A percentile compares a stretch with the other conserved stretches of the same genome.
phyloP scores from a whole-genome alignment of 2,113 vertebrate genomes.

The Stictonetta naevosa region DNA sequence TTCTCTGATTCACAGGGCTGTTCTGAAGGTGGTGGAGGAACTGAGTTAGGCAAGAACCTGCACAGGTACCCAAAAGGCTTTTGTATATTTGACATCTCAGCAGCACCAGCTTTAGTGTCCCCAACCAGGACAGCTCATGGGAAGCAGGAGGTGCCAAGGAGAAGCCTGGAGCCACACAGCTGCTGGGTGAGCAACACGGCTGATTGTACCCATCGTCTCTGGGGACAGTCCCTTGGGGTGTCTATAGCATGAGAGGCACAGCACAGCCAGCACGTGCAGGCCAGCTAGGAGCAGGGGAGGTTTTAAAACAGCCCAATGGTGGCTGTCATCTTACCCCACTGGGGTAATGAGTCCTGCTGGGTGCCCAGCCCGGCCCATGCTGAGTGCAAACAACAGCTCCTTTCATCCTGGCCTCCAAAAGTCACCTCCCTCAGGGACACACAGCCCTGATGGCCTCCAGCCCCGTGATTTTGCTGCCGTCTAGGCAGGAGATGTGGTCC shows the following conservation, averaged over 20 bases:
- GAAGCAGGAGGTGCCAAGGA: accelerated
- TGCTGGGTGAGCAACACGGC: neutral
- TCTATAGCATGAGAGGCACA: neutral
- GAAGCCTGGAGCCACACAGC: neutral
- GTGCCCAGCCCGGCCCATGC: neutral
- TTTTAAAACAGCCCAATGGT: neutral
- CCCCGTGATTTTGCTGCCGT: accelerated
- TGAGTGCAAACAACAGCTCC: neutral
- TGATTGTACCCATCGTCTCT: accelerated
- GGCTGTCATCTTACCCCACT: neutral
- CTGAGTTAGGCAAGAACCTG: neutral
- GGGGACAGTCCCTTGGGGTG: neutral
- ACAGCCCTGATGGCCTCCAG: accelerated
- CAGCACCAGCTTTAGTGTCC: accelerated
- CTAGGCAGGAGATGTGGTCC: neutral
- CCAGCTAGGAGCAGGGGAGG: neutral
- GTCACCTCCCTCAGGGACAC: neutral
- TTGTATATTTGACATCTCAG: neutral
- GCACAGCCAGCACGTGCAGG: accelerated
- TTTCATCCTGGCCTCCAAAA: neutral
- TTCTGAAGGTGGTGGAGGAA: neutral
- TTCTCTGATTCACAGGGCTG: neutral
- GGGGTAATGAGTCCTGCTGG: neutral
- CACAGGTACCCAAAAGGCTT: neutral
- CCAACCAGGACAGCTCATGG: neutral